A percentile compares a stretch with the other conserved stretches of the same genome.
Evolutionary conservation across 2,113 vertebrate genomes (phyloP).

Genomic region (Chlorodrepanis virens): DNA sequence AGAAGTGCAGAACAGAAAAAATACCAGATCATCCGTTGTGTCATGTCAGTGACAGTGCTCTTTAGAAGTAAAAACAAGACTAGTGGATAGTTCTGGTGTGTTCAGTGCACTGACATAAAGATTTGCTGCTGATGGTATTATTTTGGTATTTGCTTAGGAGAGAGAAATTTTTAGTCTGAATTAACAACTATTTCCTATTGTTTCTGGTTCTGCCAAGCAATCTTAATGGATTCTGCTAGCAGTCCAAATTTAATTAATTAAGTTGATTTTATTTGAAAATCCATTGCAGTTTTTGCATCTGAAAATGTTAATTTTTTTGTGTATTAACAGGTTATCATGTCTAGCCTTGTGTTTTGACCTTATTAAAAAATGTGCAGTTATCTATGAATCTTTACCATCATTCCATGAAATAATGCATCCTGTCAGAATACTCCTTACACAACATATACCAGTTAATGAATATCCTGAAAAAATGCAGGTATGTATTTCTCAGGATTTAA

Average conservation of each 20-base stretch:
- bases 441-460: conserved; percentile 62
- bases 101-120: not conserved
- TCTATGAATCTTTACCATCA: conserved; percentile 79
- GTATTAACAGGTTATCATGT: conserved; percentile 78
- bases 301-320: not conserved
- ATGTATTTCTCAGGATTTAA: not conserved
- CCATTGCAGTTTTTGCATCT: not conserved
- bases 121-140: not conserved
- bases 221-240: not conserved
- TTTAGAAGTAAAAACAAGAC: not conserved
- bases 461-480: conserved; percentile 83
- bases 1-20: not conserved
- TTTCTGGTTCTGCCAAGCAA: not conserved
- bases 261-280: not conserved
- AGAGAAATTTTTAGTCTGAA: not conserved
- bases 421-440: conserved; percentile 74
- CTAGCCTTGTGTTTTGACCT: conserved; percentile 82
- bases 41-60: not conserved
- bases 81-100: not conserved
- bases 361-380: conserved; percentile 73
- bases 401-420: conserved; percentile 79
- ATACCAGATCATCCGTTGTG: not conserved
- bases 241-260: not conserved
- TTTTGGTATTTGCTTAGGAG: not conserved
- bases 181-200: not conserved